Evolutionary conservation across 23 tunicate genomes (phyloP).

Genomic region (Aplidium turbinatum): DNA sequence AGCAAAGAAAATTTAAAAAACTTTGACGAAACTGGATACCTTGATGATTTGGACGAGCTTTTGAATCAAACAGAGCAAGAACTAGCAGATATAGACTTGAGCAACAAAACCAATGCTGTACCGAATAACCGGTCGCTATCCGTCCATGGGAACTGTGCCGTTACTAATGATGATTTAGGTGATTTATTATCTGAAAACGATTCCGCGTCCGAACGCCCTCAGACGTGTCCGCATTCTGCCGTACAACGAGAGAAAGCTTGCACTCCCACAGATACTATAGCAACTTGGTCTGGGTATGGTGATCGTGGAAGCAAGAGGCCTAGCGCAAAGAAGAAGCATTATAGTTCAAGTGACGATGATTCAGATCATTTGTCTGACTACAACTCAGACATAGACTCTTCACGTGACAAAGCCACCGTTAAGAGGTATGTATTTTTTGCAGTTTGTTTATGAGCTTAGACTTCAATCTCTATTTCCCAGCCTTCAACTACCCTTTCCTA

Average conservation of each 20-base stretch:
- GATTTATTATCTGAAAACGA: constrained; percentile 24
- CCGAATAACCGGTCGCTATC: constrained; percentile 35
- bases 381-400: constrained; percentile 1
- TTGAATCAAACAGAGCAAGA: constrained; percentile 32
- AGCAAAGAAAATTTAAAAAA: constrained; percentile 7
- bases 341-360: constrained; percentile 57
- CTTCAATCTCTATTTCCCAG: too few relatives aligned
- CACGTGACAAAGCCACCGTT: background rate
- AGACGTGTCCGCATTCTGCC: constrained; percentile 88
- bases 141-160: constrained; percentile 30
- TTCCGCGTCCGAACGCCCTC: constrained; percentile 59
- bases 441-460: too few relatives aligned
- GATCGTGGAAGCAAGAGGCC: constrained; percentile 62
- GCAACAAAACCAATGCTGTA: background rate
- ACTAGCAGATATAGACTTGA: background rate
- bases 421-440: too few relatives aligned
- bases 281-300: constrained; percentile 87
- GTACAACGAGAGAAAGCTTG: constrained; percentile 18
- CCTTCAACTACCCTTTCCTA: too few relatives aligned
- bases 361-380: constrained; percentile 29
- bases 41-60: constrained; percentile 40
- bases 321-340: constrained; percentile 13
- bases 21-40: constrained; percentile 6
- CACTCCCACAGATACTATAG: constrained; percentile 55
- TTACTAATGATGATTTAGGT: background rate